phyloP scores from a whole-genome alignment of 2,888 invertebrate species.

The Argyresthia goedartella region DNA sequence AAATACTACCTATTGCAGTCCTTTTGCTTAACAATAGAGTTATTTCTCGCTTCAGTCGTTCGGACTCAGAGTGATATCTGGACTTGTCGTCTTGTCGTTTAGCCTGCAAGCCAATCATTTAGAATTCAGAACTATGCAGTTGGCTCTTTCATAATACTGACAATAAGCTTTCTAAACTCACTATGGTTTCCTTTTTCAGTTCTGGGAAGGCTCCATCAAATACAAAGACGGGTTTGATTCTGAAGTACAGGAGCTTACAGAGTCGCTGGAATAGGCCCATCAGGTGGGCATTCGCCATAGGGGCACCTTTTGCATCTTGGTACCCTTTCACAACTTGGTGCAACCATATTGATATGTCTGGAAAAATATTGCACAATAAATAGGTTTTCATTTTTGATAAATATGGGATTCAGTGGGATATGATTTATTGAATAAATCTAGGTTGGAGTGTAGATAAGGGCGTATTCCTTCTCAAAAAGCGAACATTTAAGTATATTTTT shows the following conservation, averaged over 20 bases:
- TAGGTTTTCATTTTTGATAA: too few relatives aligned
- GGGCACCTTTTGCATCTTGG: slow-evolving; percentile 86
- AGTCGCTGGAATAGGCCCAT: slow-evolving; percentile 93
- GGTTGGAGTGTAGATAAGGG: too few relatives aligned
- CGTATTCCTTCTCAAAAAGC: too few relatives aligned
- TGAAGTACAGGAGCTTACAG: slow-evolving; percentile 95
- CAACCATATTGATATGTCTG: slow-evolving; percentile 99
- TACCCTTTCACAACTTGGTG: slow-evolving; percentile 97
- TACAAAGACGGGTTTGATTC: slow-evolving; percentile 97
- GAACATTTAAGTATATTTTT: too few relatives aligned
- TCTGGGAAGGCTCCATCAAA: slow-evolving; percentile 97
- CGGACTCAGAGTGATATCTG: slow-evolving; percentile 78
- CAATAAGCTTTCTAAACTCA: slow-evolving; percentile 50
- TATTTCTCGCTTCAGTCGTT: slow-evolving; percentile 80
- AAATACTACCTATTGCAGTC: slow-evolving; percentile 78
- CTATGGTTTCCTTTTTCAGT: slow-evolving; percentile 93
- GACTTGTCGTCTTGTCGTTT: slow-evolving; percentile 81
- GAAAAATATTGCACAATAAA: not conserved
- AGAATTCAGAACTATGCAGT: too few relatives aligned
- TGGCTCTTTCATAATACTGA: too few relatives aligned
- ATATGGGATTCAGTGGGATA: too few relatives aligned
- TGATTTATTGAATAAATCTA: too few relatives aligned
- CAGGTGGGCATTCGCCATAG: slow-evolving; percentile 91
- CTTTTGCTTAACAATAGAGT: slow-evolving; percentile 82
- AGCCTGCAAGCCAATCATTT: slow-evolving; percentile 57